Evolutionary conservation across 2,113 vertebrate genomes (phyloP).

Genomic region (Phalacrocorax pelagicus): DNA sequence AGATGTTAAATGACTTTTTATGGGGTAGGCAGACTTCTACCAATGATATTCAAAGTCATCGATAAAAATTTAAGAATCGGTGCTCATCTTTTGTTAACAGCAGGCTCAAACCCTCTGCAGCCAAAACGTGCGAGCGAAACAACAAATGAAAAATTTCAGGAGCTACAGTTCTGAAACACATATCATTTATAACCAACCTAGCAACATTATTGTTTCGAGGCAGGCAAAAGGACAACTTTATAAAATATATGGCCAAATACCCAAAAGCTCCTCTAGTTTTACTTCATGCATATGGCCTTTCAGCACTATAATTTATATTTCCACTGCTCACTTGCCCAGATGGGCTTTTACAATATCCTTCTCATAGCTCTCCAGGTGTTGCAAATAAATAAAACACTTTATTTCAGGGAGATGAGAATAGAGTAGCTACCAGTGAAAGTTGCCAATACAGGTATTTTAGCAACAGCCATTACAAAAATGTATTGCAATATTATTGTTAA

Average conservation of each 20-base stretch:
- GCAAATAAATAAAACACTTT: conserved; percentile 60
- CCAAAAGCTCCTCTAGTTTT: conserved; percentile 34
- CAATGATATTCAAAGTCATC: neutral
- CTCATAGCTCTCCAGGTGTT: conserved; percentile 48
- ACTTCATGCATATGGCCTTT: conserved; percentile 28
- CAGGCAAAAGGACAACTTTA: neutral
- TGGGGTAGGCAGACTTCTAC: neutral
- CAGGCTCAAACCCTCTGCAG: neutral
- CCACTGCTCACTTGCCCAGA: conserved; percentile 41
- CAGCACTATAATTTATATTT: conserved; percentile 40
- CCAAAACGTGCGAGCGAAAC: neutral
- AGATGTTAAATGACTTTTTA: neutral
- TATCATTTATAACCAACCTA: conserved; percentile 13
- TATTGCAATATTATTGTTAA: neutral
- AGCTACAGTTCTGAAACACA: neutral
- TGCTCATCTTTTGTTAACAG: neutral
- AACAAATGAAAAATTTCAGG: neutral
- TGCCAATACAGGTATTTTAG: neutral
- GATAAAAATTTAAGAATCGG: neutral
- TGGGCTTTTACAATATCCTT: conserved; percentile 53
- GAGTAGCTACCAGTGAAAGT: neutral
- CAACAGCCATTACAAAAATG: neutral
- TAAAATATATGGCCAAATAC: conserved; percentile 29
- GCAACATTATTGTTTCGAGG: conserved; percentile 36
- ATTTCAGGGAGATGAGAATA: conserved; percentile 23